Evolutionary conservation across 23 tunicate genomes (phyloP), one percentile per base, ranked within the genome.

Genomic region (Ascidia mentula): DNA sequence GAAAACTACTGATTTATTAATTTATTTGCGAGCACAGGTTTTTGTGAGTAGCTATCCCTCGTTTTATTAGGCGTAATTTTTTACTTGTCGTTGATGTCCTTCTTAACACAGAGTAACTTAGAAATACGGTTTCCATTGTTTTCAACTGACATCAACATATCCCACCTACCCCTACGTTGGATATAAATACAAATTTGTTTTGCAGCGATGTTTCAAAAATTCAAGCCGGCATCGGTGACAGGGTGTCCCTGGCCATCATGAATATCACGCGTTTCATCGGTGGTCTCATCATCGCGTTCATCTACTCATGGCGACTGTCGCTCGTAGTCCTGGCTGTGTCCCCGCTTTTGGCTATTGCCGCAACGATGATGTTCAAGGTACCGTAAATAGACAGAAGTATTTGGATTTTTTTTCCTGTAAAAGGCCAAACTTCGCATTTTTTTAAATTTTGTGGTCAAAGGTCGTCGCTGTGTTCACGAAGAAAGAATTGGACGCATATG

Each of bases 401-500:
- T n/a, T n/a, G n/a, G n/a, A n/a, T n/a, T n/a, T n/a, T n/a, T n/a
- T n/a, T n/a, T n/a, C n/a, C n/a, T n/a, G n/a, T n/a, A n/a, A n/a
- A n/a, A n/a, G n/a, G n/a, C n/a, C n/a, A n/a, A n/a, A n/a, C n/a
- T n/a, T n/a, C n/a, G n/a, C n/a, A n/a, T n/a, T n/a, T n/a, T n/a
- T n/a, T n/a, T n/a, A n/a, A n/a, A n/a, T n/a, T 71, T 18, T 3
- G 34, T 71, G 35, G 81, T 72, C 38, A 17, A 74, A 87, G 92
- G 59, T 95, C 40, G 72, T 84, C 6, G 85, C 97, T 12, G 38
- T 83, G 30, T 96, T 80, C 80, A 96, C 99, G 30, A 85, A 96
- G 78, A 82, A 85, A 38, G 99, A 96, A 79, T 38, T 96, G 72
- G 90, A 91, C 30, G 97, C 99, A 0, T 96, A 96, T 80, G 99